Conservation (phyloP, 2,797 vertebrate genomes). For the Cryptoblepharus egeriae region DNA sequence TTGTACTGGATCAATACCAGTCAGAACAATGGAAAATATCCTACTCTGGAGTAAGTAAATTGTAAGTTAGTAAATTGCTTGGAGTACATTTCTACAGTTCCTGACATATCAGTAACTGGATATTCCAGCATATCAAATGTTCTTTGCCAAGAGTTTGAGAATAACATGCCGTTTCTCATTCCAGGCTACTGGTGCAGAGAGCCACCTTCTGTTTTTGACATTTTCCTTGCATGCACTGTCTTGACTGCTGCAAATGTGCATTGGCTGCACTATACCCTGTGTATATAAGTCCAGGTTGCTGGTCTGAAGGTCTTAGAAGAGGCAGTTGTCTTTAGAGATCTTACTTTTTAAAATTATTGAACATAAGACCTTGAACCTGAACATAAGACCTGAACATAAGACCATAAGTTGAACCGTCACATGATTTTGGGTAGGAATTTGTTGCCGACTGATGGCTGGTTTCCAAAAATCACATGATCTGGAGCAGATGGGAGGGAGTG, state of each 20-base stretch:
- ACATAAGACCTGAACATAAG: neutral
- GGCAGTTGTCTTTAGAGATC: neutral
- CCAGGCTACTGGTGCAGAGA: slow-evolving; percentile 19
- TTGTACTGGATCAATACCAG: neutral
- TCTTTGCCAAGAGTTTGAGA: neutral
- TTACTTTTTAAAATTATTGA: too few species aligned
- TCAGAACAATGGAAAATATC: neutral
- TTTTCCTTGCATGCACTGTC: neutral
- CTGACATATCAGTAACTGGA: neutral
- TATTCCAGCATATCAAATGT: fast-evolving
- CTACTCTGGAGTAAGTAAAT: too few species aligned
- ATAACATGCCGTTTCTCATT: slow-evolving; percentile 24
- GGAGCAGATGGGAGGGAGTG: slow-evolving; percentile 39
- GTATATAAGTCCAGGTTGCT: neutral
- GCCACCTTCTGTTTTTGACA: neutral
- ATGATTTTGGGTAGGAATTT: fast-evolving
- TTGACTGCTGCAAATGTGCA: slow-evolving; percentile 9
- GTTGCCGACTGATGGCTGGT: neutral
- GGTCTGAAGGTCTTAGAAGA: neutral
- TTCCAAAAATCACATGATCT: slow-evolving; percentile 31
- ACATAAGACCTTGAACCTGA: too few species aligned
- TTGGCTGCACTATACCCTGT: neutral
- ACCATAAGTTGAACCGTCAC: neutral
- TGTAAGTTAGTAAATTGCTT: too few species aligned
- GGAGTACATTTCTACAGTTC: neutral